These are phyloP conservation scores for Papilio protenor DNA, from an alignment of 2,888 invertebrate genomes.

Conservation along the genomic window DNA sequence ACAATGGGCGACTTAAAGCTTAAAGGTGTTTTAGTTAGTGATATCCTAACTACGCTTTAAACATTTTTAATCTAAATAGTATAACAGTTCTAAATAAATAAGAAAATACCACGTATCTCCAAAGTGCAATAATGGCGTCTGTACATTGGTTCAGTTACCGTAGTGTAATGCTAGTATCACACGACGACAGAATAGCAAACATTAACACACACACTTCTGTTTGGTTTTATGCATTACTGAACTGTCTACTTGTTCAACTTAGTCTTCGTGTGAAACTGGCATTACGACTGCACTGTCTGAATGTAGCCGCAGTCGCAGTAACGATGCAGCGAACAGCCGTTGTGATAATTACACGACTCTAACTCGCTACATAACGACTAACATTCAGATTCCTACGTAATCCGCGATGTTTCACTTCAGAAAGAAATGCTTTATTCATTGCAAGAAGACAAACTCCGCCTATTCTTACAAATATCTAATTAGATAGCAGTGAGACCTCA, in stretches of 20 bases:
- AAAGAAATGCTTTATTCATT: too few species aligned
- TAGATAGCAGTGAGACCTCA: too few species aligned
- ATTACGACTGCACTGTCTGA: conserved; percentile 11
- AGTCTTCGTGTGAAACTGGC: background rate
- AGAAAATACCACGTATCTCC: background rate
- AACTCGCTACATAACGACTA: conserved; percentile 24
- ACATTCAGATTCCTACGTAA: conserved; percentile 23
- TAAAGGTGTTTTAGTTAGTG: too few species aligned
- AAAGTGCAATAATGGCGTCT: conserved; percentile 7
- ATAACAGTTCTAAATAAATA: background rate
- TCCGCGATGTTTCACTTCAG: too few species aligned
- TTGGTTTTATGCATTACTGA: background rate
- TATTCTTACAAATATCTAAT: too few species aligned
- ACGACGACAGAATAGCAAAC: background rate
- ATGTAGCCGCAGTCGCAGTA: conserved; percentile 26
- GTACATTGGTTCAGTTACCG: background rate
- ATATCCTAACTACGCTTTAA: too few species aligned
- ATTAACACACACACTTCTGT: background rate
- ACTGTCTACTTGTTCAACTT: background rate
- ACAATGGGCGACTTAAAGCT: too few species aligned
- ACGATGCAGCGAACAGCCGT: conserved; percentile 29
- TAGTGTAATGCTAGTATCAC: background rate
- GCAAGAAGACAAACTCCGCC: too few species aligned
- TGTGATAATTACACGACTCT: conserved; percentile 38
- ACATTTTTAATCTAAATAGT: too few species aligned